These are phyloP conservation scores for Zenarchopterus dispar DNA, from an alignment of 2,797 vertebrate genomes.

Conservation along the genomic window DNA sequence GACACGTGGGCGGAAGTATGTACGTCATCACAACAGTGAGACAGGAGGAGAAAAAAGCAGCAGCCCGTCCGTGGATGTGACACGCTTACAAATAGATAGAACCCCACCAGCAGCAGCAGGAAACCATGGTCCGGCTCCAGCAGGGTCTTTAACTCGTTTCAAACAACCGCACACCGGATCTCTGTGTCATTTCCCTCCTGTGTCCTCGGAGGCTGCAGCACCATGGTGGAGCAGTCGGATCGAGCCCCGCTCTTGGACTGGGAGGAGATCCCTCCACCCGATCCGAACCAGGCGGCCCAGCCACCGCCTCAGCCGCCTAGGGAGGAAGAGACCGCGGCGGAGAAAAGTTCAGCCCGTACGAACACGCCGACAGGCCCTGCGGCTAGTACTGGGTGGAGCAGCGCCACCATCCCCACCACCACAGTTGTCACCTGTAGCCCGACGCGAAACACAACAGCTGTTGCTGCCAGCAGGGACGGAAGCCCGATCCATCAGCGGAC, in stretches of 20 bases:
- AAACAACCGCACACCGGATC: constrained; percentile 7
- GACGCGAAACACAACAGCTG: constrained; percentile 63
- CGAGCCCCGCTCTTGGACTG: constrained; percentile 93
- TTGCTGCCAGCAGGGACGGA: constrained; percentile 56
- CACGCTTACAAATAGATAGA: constrained; percentile 74
- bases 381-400: constrained; percentile 39
- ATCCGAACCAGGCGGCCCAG: constrained; percentile 73
- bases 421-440: constrained; percentile 42
- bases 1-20: constrained; percentile 84
- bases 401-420: constrained; percentile 8
- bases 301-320: constrained; percentile 45
- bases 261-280: constrained; percentile 89
- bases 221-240: constrained; percentile 92
- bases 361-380: constrained; percentile 40
- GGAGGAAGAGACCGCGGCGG: constrained; percentile 46
- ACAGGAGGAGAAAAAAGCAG: constrained; percentile 48
- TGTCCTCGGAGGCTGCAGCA: constrained; percentile 29
- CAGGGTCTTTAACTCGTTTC: constrained; percentile 24
- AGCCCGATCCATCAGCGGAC: constrained; percentile 58
- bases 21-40: constrained; percentile 83
- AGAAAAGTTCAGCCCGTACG: constrained; percentile 66
- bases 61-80: constrained; percentile 67
- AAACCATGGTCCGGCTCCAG: constrained; percentile 53
- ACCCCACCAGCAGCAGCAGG: constrained; percentile 47
- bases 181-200: constrained; percentile 10